Evolutionary conservation across 2,113 vertebrate species (phyloP).

Genomic region (Salvelinus fontinalis): DNA sequence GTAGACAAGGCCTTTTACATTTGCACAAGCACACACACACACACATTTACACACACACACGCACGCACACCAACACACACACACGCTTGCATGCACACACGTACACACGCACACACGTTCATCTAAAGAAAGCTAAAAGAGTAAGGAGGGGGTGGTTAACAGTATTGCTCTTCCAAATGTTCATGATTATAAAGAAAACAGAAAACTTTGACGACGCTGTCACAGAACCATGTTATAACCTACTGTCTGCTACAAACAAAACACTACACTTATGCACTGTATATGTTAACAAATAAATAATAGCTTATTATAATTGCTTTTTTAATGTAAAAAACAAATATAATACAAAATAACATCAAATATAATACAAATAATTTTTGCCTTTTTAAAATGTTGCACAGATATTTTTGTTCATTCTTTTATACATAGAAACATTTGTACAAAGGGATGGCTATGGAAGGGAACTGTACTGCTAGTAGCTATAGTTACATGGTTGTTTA

Average conservation of each 20-base stretch:
- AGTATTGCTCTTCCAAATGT: slow-evolving; percentile 76
- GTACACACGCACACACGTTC: slow-evolving; percentile 38
- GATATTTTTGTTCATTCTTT: slow-evolving; percentile 70
- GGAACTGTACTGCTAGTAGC: slow-evolving; percentile 82
- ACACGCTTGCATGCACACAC: slow-evolving; percentile 31
- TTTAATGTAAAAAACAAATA: slow-evolving; percentile 74
- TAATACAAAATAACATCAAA: slow-evolving; percentile 76
- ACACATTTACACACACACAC: slow-evolving; percentile 26
- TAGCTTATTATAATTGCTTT: slow-evolving; percentile 77
- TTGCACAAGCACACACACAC: slow-evolving; percentile 85
- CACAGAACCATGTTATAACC: slow-evolving; percentile 80
- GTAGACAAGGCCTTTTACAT: slow-evolving; percentile 97
- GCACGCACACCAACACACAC: slow-evolving; percentile 19
- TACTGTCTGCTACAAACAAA: slow-evolving; percentile 80
- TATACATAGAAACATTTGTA: slow-evolving; percentile 84
- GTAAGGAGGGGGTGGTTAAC: slow-evolving; percentile 61
- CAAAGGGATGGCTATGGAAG: slow-evolving; percentile 87
- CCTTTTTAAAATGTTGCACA: slow-evolving; percentile 72
- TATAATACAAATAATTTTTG: slow-evolving; percentile 76
- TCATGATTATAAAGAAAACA: slow-evolving; percentile 80
- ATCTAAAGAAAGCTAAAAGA: slow-evolving; percentile 66
- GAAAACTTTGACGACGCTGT: slow-evolving; percentile 80
- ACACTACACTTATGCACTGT: slow-evolving; percentile 62
- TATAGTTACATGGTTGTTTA: slow-evolving; percentile 86
- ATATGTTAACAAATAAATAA: slow-evolving; percentile 97